These are phyloP conservation scores for Erebia palarica DNA, from an alignment of 2,888 invertebrate genomes.

Conservation along the genomic window DNA sequence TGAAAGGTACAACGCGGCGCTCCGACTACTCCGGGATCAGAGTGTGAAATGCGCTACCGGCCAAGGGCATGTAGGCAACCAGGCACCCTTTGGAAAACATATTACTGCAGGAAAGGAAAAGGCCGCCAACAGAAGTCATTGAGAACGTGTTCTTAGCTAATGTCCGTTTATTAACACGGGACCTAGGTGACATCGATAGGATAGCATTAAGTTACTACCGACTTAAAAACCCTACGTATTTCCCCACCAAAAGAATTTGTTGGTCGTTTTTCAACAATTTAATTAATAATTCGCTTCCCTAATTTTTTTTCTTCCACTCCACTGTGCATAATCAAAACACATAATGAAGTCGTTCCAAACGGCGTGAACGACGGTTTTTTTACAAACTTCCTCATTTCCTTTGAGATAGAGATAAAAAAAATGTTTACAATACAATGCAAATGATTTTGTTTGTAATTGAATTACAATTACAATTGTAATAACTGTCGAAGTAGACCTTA, in stretches of 20 bases:
- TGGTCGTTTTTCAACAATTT: slow-evolving; percentile 2
- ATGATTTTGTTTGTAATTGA: slow-evolving; percentile 8
- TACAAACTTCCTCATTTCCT: slow-evolving; percentile 15
- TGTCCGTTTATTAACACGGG: no score
- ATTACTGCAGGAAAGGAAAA: no score
- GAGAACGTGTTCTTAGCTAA: no score
- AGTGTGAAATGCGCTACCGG: no score
- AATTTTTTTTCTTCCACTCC: slow-evolving; percentile 12
- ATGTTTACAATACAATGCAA: slow-evolving; percentile 4
- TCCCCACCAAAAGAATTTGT: slow-evolving; percentile 4
- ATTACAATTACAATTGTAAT: no score
- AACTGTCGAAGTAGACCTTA: not conserved
- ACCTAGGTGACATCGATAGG: no score
- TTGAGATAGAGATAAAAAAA: slow-evolving; percentile 10
- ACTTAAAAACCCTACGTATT: slow-evolving; percentile 4
- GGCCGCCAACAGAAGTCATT: not conserved
- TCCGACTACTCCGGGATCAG: no score
- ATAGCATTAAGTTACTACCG: not conserved
- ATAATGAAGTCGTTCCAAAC: slow-evolving; percentile 16
- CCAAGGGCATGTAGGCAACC: no score
- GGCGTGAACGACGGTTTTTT: slow-evolving; percentile 10
- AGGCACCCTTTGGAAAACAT: no score
- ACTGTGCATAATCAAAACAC: slow-evolving; percentile 17
- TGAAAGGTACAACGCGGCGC: no score
- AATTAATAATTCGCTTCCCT: slow-evolving; percentile 19